Conservation (phyloP, 2,797 vertebrate species). For the Varecia variegata region DNA sequence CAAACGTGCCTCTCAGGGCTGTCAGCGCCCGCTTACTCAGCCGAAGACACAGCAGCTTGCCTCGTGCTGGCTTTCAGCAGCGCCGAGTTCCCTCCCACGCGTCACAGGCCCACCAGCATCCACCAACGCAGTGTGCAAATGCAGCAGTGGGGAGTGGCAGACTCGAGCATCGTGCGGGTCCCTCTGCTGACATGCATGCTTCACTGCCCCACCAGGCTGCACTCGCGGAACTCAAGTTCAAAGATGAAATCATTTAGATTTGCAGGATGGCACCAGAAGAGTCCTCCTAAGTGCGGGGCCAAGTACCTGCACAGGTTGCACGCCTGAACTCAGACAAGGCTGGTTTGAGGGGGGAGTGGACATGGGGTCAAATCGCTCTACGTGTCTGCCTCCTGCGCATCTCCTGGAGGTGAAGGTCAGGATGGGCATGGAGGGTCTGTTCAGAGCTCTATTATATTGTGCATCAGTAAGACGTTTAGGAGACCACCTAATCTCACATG, state of each 20-base stretch:
- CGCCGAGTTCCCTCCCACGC: neutral
- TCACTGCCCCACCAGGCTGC: neutral
- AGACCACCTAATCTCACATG: neutral
- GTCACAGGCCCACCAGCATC: neutral
- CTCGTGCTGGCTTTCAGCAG: neutral
- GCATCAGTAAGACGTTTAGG: neutral
- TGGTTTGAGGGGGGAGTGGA: neutral
- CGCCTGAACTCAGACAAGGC: neutral
- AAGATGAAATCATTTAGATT: neutral
- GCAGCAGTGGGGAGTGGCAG: neutral
- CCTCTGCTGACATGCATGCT: neutral
- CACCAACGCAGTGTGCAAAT: neutral
- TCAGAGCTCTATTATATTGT: neutral
- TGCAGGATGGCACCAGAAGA: neutral
- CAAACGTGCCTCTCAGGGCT: neutral
- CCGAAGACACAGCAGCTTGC: neutral
- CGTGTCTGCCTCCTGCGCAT: accelerated
- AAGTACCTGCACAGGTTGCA: accelerated
- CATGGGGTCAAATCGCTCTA: neutral
- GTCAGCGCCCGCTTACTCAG: neutral
- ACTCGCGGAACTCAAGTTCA: neutral
- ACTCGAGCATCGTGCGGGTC: accelerated
- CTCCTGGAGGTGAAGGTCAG: neutral
- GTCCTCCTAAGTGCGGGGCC: neutral
- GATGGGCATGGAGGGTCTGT: neutral